These are phyloP conservation scores for Cirrhinus molitorella DNA, from an alignment of 2,797 vertebrate genomes.

Conservation along the genomic window DNA sequence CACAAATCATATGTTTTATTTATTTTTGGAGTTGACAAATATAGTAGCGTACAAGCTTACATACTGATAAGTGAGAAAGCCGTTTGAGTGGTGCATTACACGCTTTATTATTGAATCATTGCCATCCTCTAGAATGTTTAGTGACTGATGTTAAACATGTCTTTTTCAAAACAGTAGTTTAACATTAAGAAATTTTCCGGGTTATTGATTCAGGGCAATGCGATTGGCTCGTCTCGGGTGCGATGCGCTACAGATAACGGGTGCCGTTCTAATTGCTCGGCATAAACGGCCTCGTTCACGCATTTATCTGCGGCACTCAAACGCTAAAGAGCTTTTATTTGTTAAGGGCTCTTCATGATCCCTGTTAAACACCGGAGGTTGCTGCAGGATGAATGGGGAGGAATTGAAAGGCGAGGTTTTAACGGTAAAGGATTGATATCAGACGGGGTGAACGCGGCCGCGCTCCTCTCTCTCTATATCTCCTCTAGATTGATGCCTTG, in stretches of 20 bases:
- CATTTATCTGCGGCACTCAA: slow-evolving; percentile 50
- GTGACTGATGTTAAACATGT: slow-evolving; percentile 7
- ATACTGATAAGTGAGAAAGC: neutral
- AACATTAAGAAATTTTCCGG: slow-evolving; percentile 12
- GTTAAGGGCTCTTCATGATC: slow-evolving; percentile 63
- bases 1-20: neutral
- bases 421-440: slow-evolving; percentile 48
- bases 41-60: neutral
- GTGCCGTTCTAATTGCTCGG: slow-evolving; percentile 40
- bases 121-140: slow-evolving; percentile 16
- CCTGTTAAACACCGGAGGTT: slow-evolving; percentile 62
- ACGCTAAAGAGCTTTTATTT: slow-evolving; percentile 61
- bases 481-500: slow-evolving; percentile 61
- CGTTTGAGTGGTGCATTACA: neutral
- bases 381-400: slow-evolving; percentile 61
- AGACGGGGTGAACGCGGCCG: slow-evolving; percentile 24
- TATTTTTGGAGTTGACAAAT: neutral
- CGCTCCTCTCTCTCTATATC: slow-evolving; percentile 47
- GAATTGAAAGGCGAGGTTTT: slow-evolving; percentile 61
- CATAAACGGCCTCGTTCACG: slow-evolving; percentile 51
- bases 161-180: slow-evolving; percentile 31
- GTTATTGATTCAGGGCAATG: slow-evolving; percentile 13
- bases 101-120: neutral
- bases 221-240: slow-evolving; percentile 22
- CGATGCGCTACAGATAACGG: slow-evolving; percentile 33